Evolutionary conservation across 2,888 invertebrate species (phyloP).

Genomic region (Polietes domitor): DNA sequence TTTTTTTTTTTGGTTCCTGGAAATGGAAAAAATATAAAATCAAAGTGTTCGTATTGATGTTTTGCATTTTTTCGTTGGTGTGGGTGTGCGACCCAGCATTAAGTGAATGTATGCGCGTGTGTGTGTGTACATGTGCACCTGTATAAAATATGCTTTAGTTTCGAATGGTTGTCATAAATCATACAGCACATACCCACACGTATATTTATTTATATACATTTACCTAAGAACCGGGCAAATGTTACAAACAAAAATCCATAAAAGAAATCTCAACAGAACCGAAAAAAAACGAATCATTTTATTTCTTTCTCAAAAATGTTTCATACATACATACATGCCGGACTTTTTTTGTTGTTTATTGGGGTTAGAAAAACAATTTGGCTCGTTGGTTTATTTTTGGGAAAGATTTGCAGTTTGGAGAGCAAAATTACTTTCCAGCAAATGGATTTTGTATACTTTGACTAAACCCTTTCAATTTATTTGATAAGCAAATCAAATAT

Average conservation of each 20-base stretch:
- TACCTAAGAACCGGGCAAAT: conserved; percentile 30
- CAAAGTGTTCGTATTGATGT: conserved; percentile 14
- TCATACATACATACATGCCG: background rate
- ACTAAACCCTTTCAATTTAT: conserved; percentile 11
- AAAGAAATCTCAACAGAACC: background rate
- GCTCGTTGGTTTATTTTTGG: background rate
- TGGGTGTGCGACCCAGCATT: background rate
- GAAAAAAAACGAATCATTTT: background rate
- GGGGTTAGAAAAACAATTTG: conserved; percentile 28
- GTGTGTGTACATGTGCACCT: background rate
- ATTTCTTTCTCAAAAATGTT: conserved; percentile 1
- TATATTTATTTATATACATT: no score
- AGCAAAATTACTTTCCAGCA: conserved; percentile 25
- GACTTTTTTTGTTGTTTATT: conserved; percentile 45
- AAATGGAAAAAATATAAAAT: conserved; percentile 14
- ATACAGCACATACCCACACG: background rate
- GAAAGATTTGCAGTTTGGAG: background rate
- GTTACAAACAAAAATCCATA: conserved; percentile 25
- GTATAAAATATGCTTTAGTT: conserved; percentile 9
- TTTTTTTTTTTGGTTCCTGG: background rate
- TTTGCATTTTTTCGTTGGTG: conserved; percentile 22
- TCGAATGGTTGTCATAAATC: conserved; percentile 16
- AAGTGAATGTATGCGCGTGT: background rate
- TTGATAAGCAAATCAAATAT: conserved; percentile 24
- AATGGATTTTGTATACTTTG: conserved; percentile 29